phyloP scores from a whole-genome alignment of 2,113 vertebrate species.

The Poecilia latipinna region DNA sequence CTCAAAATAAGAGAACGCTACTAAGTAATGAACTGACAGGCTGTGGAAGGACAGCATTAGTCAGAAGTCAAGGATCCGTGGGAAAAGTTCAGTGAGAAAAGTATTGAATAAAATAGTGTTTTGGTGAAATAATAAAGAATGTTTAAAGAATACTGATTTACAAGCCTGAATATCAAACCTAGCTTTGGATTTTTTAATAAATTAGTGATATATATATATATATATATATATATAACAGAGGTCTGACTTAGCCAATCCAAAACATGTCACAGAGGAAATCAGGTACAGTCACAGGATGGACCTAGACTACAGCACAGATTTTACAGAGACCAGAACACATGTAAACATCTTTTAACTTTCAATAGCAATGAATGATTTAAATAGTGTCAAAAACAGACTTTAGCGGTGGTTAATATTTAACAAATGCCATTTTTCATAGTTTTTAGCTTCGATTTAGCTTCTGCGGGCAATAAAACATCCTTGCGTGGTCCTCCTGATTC shows the following conservation, averaged over 20 bases:
- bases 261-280: background rate
- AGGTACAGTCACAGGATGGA: too few species aligned
- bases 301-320: background rate
- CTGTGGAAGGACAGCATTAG: too few species aligned
- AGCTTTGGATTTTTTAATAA: background rate
- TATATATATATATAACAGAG: too few species aligned
- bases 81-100: background rate
- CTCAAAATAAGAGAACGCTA: background rate
- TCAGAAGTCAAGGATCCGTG: background rate
- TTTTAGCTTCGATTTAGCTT: background rate
- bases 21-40: background rate
- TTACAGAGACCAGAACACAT: background rate
- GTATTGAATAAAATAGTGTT: too few species aligned
- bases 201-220: too few species aligned
- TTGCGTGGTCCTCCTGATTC: slow-evolving; percentile 9
- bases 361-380: too few species aligned
- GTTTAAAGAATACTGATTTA: background rate
- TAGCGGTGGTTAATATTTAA: background rate
- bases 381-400: background rate
- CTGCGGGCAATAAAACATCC: background rate
- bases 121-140: background rate
- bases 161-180: too few species aligned
- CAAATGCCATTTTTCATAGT: background rate
- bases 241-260: background rate
- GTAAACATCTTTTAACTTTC: too few species aligned